phyloP scores from a whole-genome alignment of 2,113 vertebrate genomes.

The Amblyornis subalaris region DNA sequence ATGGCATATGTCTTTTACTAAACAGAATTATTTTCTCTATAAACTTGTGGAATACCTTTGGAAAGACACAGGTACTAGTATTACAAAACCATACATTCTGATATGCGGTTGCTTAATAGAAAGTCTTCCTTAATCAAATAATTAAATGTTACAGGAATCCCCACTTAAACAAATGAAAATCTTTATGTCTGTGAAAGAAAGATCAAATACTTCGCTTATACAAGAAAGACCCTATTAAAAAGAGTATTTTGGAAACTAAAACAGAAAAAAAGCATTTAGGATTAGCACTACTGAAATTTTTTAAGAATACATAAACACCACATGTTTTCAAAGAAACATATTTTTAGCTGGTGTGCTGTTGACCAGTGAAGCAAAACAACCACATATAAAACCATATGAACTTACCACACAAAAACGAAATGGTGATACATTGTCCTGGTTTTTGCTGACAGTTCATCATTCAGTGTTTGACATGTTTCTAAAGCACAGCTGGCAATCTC shows the following conservation, averaged over 20 bases:
- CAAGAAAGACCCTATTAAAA: not conserved
- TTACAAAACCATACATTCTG: not conserved
- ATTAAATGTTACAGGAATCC: not conserved
- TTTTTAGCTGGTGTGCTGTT: conserved; percentile 35
- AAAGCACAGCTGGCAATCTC: not conserved
- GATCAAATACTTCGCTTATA: not conserved
- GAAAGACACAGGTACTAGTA: not conserved
- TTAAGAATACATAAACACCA: conserved; percentile 25
- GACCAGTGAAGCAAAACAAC: conserved; percentile 1
- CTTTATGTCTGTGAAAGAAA: not conserved
- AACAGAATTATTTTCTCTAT: not conserved
- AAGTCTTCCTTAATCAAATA: not conserved
- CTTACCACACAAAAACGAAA: not conserved
- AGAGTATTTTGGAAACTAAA: conserved; percentile 24
- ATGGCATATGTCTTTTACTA: not conserved
- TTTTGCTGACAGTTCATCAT: conserved; percentile 21
- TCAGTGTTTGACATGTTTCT: not conserved
- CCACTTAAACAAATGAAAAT: not conserved
- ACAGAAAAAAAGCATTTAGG: conserved; percentile 17
- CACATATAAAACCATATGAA: not conserved
- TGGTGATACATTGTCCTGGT: not conserved
- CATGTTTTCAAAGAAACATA: conserved; percentile 51
- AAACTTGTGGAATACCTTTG: not conserved
- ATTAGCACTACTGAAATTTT: conserved; percentile 39
- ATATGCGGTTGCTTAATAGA: not conserved